Evolutionary conservation across 1,140 invertebrate species (phyloP), one percentile per base, ranked within the genome.

Genomic region (Stratiolaelaps scimitus): DNA sequence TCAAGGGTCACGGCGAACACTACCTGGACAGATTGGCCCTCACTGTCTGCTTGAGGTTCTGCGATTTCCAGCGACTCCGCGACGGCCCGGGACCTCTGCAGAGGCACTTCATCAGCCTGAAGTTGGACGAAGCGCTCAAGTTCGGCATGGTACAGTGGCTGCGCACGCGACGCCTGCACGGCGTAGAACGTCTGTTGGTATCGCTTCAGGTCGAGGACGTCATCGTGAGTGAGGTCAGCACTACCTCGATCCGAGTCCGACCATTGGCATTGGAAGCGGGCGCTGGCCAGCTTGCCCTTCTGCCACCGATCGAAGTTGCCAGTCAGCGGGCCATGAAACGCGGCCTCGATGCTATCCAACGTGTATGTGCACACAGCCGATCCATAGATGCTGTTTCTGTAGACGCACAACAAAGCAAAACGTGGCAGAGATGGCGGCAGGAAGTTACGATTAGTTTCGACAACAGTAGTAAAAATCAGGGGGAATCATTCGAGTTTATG

Each of bases 321-420:
- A 13, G 53, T 60, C 23, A 60, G 23, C 13, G 85, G 82, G 0
- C 92, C 92, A 47, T 84, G 80, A 74, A 97, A 97, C 0, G 89
- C 83, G 6, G 82, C 77, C 47, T 85, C 80, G 13, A 98, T 88
- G 0, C 89, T 80, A 0, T 83, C 82, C 76, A 94, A 82, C 72
- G 86, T 90, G 78, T 89, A 98, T 0, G 87, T 84, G 76, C 93
- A 98, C 0, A 98, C 83, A 0, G 93, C 92, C 10, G 92, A 93
- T 7, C 91, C 92, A 15, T 84, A 81, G 68, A 97, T 90, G 69
- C 88, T 86, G 72, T 94, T 94, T 19, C 86, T 88, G 75, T 73
- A 72, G 77, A 75, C 66, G 74, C 71, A 2, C 28, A 65, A 34
- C 43, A 45, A 10, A 40, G 4, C 4, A 40, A 40, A 40, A 40